Conservation (phyloP, 2,797 vertebrate species). For the Scleropages formosus region DNA sequence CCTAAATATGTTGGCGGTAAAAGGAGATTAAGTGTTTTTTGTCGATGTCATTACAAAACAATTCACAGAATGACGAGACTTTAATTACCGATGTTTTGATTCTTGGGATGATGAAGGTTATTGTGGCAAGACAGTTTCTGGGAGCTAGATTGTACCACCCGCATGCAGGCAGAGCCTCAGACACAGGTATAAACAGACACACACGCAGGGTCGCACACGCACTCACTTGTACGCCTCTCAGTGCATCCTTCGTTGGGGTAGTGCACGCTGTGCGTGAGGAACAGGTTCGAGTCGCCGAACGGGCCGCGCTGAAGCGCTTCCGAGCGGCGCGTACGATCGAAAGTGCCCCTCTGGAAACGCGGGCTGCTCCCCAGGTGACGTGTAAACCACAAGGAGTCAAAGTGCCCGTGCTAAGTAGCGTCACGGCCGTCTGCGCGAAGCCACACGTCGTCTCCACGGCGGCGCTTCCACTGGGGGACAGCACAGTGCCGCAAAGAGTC, state of each 20-base stretch:
- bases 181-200: background rate
- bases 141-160: background rate
- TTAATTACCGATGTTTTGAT: conserved; percentile 11
- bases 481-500: background rate
- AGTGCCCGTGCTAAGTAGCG: too few species aligned
- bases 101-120: background rate
- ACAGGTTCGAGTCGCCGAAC: too few species aligned
- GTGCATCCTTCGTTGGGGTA: too few species aligned
- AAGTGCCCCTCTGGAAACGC: too few species aligned
- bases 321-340: too few species aligned
- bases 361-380: too few species aligned
- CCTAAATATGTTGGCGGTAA: background rate
- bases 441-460: too few species aligned
- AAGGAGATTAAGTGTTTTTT: conserved; percentile 6
- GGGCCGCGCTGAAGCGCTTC: too few species aligned
- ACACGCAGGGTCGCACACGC: background rate
- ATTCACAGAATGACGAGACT: conserved; percentile 12
- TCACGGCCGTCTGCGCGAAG: too few species aligned
- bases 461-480: too few species aligned
- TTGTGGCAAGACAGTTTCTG: background rate
- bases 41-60: conserved; percentile 10
- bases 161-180: background rate
- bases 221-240: background rate
- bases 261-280: too few species aligned
- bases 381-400: too few species aligned